Base-by-base conservation (phyloP, 2,888 invertebrate species). In the Synanthedon andrenaeformis region DNA sequence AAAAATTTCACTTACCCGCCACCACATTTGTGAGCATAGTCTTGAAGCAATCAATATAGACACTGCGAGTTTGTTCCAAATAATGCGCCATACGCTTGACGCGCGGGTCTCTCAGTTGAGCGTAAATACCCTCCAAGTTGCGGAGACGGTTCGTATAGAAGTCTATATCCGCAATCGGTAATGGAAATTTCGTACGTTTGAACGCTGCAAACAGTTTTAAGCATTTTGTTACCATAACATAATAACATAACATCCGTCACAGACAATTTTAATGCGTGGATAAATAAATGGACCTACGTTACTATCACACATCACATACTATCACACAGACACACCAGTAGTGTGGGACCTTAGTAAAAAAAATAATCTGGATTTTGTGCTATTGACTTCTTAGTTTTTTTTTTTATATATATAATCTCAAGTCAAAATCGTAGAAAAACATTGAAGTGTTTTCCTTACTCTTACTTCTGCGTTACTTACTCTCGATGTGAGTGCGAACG, bases 101-200 rank as follows among this genome's bases (percentile, higher is more conserved):
- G 64, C 94, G 89, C 8, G 92, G 92, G 70, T 95, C 94, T n/a
- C 92, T 88, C 61, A 97, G 83, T 76, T 98, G 98, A 42, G 94
- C 92, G 67, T 95, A 95, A 55, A 98, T 93, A 48, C 93, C 93
- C 71, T 96, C 95, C 8, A 97, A 82, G 72, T 97, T 97, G 58
- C 91, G 91, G 12, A 94, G 82, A 14, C 96, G 91, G 49, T 90
- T 89, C 53, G 90, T 87, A 93, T 97, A 98, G 79, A 95, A 97
- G 0, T 92, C 89, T 41, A 96, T 84, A 70, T 97, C 94, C 60
- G 89, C 75, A 53, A 73, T 76, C 0, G 96, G 96, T 2, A 91
- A 77, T 0, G 96, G 95, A 75, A 94, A 89, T 55, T 89, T 88
- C 3, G 91, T 91, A 54, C 90, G 89, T 53, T 92, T 89, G 57